phyloP scores from a whole-genome alignment of 2,888 invertebrate species.

The Volucella zonaria region DNA sequence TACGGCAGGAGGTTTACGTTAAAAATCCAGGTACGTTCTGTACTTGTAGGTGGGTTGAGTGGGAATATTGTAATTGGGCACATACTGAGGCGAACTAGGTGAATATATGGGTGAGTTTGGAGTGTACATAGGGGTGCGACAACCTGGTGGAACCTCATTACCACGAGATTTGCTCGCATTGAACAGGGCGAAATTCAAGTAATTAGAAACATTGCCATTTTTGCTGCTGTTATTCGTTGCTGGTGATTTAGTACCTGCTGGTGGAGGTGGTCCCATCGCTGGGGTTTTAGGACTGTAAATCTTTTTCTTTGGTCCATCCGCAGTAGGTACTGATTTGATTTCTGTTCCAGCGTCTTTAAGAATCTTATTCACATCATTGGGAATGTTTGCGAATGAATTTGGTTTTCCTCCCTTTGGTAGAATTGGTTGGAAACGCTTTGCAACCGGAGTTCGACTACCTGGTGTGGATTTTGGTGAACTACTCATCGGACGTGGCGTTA shows the following conservation, averaged over 20 bases:
- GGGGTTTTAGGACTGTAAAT: constrained; percentile 80
- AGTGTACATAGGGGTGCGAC: constrained; percentile 82
- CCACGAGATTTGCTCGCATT: constrained; percentile 81
- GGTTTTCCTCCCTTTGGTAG: constrained; percentile 80
- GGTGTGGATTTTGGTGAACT: constrained; percentile 78
- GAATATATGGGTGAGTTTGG: constrained; percentile 82
- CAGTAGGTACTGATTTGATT: constrained; percentile 79
- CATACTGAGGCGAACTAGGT: constrained; percentile 82
- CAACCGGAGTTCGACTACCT: constrained; percentile 81
- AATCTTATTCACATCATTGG: constrained; percentile 80
- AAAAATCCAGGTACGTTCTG: no score
- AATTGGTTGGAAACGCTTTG: constrained; percentile 82
- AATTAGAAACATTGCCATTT: constrained; percentile 77
- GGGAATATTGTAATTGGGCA: constrained; percentile 82
- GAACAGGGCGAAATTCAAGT: constrained; percentile 80
- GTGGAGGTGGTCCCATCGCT: constrained; percentile 44
- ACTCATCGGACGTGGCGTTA: constrained; percentile 77
- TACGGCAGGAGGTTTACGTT: no score
- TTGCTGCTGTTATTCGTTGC: constrained; percentile 4
- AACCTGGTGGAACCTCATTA: constrained; percentile 81
- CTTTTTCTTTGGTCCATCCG: constrained; percentile 75
- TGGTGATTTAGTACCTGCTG: constrained; percentile 28
- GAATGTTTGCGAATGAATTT: constrained; percentile 82
- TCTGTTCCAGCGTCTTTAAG: constrained; percentile 81
- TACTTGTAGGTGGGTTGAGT: constrained; percentile 82